These are phyloP conservation scores for Ciconia nigra DNA, from an alignment of 2,797 vertebrate species.

Conservation along the genomic window DNA sequence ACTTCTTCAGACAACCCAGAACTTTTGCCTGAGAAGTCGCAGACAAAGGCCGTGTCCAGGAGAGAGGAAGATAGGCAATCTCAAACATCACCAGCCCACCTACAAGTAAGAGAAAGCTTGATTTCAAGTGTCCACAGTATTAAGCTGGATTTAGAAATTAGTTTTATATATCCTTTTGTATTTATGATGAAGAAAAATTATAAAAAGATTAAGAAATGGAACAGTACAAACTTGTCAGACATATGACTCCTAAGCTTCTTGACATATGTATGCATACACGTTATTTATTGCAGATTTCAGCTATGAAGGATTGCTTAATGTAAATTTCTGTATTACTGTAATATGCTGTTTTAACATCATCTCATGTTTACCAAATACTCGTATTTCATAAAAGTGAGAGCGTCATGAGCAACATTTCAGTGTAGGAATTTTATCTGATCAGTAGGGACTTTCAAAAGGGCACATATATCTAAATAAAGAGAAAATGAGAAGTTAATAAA, in stretches of 20 bases:
- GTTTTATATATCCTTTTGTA: not conserved
- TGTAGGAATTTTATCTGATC: not conserved
- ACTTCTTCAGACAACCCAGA: not conserved
- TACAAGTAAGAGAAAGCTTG: not conserved
- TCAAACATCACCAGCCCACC: not conserved
- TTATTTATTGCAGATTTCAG: not conserved
- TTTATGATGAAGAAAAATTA: not conserved
- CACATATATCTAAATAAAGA: not conserved
- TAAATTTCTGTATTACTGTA: not conserved
- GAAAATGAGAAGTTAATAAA: not conserved
- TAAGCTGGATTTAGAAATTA: not conserved
- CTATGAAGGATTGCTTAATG: not conserved
- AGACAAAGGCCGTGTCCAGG: not conserved
- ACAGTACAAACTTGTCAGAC: not conserved
- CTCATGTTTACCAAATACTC: not conserved
- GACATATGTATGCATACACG: not conserved
- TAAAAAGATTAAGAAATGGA: not conserved
- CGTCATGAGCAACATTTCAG: not conserved
- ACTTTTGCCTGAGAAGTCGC: not conserved
- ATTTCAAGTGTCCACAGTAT: not conserved
- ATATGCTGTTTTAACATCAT: not conserved
- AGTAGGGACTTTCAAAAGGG: not conserved
- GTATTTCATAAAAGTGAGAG: not conserved
- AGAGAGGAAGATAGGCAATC: not conserved
- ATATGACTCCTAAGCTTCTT: not conserved